A percentile compares a stretch with the other conserved stretches of the same genome.
Conservation (phyloP, 2,888 invertebrate species). For the Allygus modestus region DNA sequence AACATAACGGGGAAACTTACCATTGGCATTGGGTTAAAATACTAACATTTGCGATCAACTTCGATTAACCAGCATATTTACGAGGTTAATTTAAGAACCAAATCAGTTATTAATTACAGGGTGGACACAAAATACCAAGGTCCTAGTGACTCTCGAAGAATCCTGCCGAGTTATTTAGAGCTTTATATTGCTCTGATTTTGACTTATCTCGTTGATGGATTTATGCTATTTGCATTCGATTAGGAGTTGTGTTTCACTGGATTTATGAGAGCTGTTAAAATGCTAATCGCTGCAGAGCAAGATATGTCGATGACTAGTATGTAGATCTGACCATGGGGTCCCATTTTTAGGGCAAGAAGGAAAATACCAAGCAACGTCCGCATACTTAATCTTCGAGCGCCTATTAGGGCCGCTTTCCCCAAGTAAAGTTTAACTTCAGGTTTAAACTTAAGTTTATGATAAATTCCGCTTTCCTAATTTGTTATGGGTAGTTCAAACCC, state of each 20-base stretch:
- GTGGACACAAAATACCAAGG: not conserved
- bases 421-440: too few species aligned
- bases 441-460: too few species aligned
- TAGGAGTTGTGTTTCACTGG: conserved; percentile 14
- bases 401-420: too few species aligned
- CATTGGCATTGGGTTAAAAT: too few species aligned
- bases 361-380: not conserved
- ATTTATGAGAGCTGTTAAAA: conserved; percentile 22
- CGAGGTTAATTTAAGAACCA: not conserved
- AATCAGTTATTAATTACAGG: not conserved
- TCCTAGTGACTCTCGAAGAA: not conserved
- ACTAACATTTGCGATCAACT: not conserved
- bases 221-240: conserved; percentile 26
- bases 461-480: too few species aligned
- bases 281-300: conserved; percentile 15
- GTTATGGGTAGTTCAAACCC: too few species aligned
- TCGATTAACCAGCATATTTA: not conserved
- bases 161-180: not conserved
- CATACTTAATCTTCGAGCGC: not conserved
- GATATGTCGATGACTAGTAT: not conserved
- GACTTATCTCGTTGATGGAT: conserved; percentile 10
- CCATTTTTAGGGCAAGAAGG: not conserved
- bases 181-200: not conserved
- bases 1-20: too few species aligned
- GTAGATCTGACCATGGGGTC: conserved; percentile 7